These are phyloP conservation scores for Cylindroiulus punctatus DNA, from an alignment of 2,888 invertebrate species.

Conservation along the genomic window DNA sequence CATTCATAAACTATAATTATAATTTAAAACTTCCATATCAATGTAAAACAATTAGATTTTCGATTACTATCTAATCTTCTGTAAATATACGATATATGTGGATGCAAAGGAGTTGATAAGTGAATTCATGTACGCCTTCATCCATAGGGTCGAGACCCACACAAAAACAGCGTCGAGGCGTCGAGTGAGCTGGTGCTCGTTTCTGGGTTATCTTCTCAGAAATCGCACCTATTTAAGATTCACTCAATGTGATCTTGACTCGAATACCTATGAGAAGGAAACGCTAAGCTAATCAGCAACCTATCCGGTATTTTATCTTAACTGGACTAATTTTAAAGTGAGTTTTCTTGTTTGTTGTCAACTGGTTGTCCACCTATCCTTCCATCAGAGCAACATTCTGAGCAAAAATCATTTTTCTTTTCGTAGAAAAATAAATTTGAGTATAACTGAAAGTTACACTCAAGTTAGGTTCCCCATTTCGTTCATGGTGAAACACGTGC, in stretches of 20 bases:
- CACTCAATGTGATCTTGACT: constrained; percentile 39
- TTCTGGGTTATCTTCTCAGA: constrained; percentile 20
- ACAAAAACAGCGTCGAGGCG: neutral
- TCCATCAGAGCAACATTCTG: neutral
- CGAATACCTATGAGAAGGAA: constrained; percentile 3
- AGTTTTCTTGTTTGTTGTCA: constrained; percentile 35
- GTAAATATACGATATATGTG: neutral
- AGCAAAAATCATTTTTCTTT: constrained; percentile 14
- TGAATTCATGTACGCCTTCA: neutral
- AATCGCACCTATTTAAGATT: constrained; percentile 37
- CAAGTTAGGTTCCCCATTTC: neutral
- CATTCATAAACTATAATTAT: too few species aligned
- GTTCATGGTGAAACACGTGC: neutral
- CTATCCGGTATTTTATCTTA: constrained; percentile 1
- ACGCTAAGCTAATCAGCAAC: constrained; percentile 37
- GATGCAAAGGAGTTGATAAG: neutral
- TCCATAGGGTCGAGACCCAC: neutral
- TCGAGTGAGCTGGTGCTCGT: neutral
- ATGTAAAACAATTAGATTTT: neutral
- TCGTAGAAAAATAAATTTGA: neutral
- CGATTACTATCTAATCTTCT: neutral
- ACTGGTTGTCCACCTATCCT: constrained; percentile 33
- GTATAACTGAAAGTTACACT: neutral
- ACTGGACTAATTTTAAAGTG: constrained; percentile 45
- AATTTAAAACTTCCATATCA: neutral